Evolutionary conservation across 2,888 invertebrate genomes (phyloP).

Genomic region (Portevinia maculata): DNA sequence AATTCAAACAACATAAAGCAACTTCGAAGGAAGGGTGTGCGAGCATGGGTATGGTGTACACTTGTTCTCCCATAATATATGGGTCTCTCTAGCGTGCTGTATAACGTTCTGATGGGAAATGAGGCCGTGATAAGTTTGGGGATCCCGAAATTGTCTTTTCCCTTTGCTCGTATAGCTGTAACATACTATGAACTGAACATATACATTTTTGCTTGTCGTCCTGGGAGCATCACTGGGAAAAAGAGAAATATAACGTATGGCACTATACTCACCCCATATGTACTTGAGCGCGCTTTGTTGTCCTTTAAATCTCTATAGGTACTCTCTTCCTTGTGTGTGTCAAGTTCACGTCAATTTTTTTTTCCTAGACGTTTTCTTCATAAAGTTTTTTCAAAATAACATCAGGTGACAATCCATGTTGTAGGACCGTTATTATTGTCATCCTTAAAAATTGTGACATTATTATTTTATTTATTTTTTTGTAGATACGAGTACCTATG

Average conservation of each 20-base stretch:
- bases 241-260: constrained; percentile 53
- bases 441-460: too few relatives aligned
- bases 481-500: too few relatives aligned
- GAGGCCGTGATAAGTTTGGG: constrained; percentile 83
- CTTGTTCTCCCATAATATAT: constrained; percentile 75
- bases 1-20: constrained; percentile 72
- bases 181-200: constrained; percentile 50
- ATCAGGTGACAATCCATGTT: constrained; percentile 26
- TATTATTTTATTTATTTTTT: too few relatives aligned
- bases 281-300: constrained; percentile 39
- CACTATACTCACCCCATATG: constrained; percentile 21
- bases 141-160: constrained; percentile 83
- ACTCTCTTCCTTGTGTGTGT: constrained; percentile 29
- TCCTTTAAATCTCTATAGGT: constrained; percentile 55
- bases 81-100: constrained; percentile 81
- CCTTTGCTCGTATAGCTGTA: constrained; percentile 71
- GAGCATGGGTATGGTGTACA: constrained; percentile 68
- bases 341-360: constrained; percentile 57
- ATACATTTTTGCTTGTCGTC: constrained; percentile 67
- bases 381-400: constrained; percentile 27
- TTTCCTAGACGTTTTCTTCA: constrained; percentile 24
- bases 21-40: constrained; percentile 68
- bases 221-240: constrained; percentile 52
- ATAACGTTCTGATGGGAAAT: constrained; percentile 83
- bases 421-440: background rate